These are phyloP conservation scores for Rhabdornis inornatus DNA, from an alignment of 2,113 vertebrate species.

Conservation along the genomic window DNA sequence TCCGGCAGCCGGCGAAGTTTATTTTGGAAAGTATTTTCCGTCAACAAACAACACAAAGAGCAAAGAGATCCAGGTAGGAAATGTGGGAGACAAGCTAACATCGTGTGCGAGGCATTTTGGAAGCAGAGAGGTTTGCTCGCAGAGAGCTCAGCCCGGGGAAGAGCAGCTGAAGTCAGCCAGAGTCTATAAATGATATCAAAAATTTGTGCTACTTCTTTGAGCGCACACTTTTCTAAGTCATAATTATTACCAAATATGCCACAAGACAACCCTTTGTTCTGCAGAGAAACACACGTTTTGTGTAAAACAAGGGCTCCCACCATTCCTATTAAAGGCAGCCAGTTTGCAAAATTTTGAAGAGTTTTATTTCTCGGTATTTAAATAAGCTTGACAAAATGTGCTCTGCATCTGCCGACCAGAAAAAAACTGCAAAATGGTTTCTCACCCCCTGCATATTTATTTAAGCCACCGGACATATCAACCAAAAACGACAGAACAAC, in stretches of 20 bases:
- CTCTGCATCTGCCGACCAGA: background rate
- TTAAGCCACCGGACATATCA: background rate
- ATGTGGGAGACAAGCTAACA: background rate
- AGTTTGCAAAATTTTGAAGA: background rate
- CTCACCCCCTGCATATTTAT: background rate
- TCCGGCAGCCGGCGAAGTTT: constrained; percentile 72
- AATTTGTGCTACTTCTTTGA: background rate
- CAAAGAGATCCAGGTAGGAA: constrained; percentile 24
- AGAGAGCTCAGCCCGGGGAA: background rate
- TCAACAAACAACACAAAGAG: constrained; percentile 29
- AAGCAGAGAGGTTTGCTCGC: background rate
- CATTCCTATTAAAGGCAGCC: background rate
- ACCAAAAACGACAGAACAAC: background rate
- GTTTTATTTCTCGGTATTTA: constrained; percentile 3
- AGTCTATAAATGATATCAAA: background rate
- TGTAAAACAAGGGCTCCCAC: background rate
- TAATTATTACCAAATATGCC: background rate
- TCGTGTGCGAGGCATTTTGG: background rate
- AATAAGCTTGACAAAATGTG: constrained; percentile 23
- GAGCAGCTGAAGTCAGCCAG: background rate
- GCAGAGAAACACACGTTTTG: background rate
- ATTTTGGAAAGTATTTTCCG: constrained; percentile 70
- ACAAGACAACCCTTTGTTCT: background rate
- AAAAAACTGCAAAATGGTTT: constrained; percentile 12
- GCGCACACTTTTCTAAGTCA: background rate